Conservation (phyloP, 2,797 vertebrate species). For the Pyrocephalus nanus region DNA sequence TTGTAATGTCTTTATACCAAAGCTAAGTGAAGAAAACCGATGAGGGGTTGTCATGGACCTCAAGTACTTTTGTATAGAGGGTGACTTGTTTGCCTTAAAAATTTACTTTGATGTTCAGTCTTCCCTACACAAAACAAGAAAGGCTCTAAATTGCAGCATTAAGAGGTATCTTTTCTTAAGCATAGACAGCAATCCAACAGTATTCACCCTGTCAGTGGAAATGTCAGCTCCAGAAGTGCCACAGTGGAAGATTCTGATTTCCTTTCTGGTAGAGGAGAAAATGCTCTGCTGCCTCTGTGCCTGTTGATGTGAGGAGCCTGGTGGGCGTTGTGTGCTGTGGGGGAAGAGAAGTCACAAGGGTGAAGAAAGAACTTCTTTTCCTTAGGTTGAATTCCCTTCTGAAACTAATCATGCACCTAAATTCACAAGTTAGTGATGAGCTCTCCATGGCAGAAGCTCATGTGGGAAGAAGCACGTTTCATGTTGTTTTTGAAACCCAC, state of each 20-base stretch:
- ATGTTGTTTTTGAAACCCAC: conserved; percentile 13
- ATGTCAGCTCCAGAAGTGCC: not conserved
- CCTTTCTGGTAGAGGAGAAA: not conserved
- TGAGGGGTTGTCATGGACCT: not conserved
- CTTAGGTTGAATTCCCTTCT: not conserved
- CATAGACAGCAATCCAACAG: not conserved
- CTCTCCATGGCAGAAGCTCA: not conserved
- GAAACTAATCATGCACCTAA: not conserved
- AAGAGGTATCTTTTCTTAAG: not conserved
- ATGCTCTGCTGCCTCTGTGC: not conserved
- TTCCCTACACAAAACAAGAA: not conserved
- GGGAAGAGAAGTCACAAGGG: conserved; percentile 7
- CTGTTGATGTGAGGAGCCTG: not conserved
- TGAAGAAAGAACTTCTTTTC: not conserved
- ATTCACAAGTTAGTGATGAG: not conserved
- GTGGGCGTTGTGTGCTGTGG: not conserved
- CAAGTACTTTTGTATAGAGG: not conserved
- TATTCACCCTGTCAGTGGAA: not conserved
- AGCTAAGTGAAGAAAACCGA: not conserved
- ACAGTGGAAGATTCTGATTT: not conserved
- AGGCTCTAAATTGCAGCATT: not conserved
- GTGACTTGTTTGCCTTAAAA: not conserved
- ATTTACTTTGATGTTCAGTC: not conserved
- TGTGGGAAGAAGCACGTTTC: conserved; percentile 34
- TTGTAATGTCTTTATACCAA: not conserved